Base-by-base conservation (phyloP, 2,797 vertebrate genomes). In the Vespertilio murinus region DNA sequence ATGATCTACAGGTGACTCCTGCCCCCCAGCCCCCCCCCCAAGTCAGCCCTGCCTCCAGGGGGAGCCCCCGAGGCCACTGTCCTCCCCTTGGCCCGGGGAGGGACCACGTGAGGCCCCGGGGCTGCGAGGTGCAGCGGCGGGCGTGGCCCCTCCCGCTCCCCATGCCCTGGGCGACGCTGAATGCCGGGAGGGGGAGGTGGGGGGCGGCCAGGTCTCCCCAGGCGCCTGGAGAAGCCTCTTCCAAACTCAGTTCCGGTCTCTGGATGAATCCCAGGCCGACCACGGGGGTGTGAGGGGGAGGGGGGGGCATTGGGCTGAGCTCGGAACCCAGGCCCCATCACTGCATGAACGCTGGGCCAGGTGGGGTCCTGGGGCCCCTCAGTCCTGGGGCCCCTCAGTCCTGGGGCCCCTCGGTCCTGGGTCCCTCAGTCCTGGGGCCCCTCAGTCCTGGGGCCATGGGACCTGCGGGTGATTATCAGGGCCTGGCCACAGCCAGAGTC, bases 1-100 rank as follows among this genome's bases (percentile, higher is more conserved):
- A 99, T 99, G 99, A 99, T 99, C 98, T 99, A 99, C 99, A 99
- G 99, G 99, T 99, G 97, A 99, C 96, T 9, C 40, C 33, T 10
- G 3, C 5, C 54, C 5, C 5, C 12, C 0, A 7, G 45, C 14
- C 4, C 28, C 30, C 40, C 52, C 52, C 52, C 49, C 25, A 71
- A 38, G 14, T 16, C 85, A 6, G 30, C 20, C 56, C 40, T 42
- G 38, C 42, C 84, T 84, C 91, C 3, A 59, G 59, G 20, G 59
- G 45, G 79, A 18, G 20, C 33, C 77, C 65, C 75, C 2, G 1
- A 74, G 35, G 42, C 71, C 40, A 11, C 14, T 8, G 3, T 25
- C 33, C 61, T 25, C 16, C 42, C 20, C 35, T 5, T 5, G 33
- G 23, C 67, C 59, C 28, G 4, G 65, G 45, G 40, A 49, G 73